Evolutionary conservation across 92 coral and sea anemone species (phyloP).

Genomic region (Umimayanthus kanabou): DNA sequence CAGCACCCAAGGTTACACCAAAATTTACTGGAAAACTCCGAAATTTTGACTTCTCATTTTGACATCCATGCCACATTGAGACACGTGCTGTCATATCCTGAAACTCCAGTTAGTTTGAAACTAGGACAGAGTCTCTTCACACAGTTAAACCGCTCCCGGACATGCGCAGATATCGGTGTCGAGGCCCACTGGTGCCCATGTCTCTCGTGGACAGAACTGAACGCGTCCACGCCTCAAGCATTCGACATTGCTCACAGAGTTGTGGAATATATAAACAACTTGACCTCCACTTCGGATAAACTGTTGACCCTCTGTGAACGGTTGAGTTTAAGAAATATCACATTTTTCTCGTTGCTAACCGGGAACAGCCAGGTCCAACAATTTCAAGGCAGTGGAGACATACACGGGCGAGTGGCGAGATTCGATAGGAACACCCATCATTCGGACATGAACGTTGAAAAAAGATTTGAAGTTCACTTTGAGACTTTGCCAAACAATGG

Average conservation of each 20-base stretch:
- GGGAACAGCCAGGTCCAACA: slow-evolving; percentile 15
- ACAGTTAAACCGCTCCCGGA: slow-evolving; percentile 42
- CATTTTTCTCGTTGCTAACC: slow-evolving; percentile 17
- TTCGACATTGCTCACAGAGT: not conserved
- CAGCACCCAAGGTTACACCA: slow-evolving; percentile 33
- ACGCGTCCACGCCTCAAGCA: slow-evolving; percentile 33
- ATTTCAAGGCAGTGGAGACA: slow-evolving; percentile 19
- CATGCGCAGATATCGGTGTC: slow-evolving; percentile 54
- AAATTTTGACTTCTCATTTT: slow-evolving; percentile 58
- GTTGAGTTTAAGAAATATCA: not conserved
- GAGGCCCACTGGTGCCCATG: slow-evolving; percentile 73
- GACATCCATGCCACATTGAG: slow-evolving; percentile 64
- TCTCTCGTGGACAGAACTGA: slow-evolving; percentile 31
- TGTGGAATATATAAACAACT: slow-evolving; percentile 26
- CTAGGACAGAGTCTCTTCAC: slow-evolving; percentile 55
- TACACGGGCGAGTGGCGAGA: slow-evolving; percentile 15
- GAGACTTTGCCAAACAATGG: slow-evolving; percentile 34
- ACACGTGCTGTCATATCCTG: slow-evolving; percentile 54
- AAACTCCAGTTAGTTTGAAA: slow-evolving; percentile 22
- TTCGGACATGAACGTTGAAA: slow-evolving; percentile 29
- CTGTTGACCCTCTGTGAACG: slow-evolving; percentile 15
- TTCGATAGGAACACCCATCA: not conserved
- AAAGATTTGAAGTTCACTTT: slow-evolving; percentile 30
- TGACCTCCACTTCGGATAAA: slow-evolving; percentile 18
- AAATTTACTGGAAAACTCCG: slow-evolving; percentile 45